A percentile compares a stretch with the other conserved stretches of the same genome.
phyloP scores from a whole-genome alignment of 1,140 invertebrate species.

The Battus philenor region DNA sequence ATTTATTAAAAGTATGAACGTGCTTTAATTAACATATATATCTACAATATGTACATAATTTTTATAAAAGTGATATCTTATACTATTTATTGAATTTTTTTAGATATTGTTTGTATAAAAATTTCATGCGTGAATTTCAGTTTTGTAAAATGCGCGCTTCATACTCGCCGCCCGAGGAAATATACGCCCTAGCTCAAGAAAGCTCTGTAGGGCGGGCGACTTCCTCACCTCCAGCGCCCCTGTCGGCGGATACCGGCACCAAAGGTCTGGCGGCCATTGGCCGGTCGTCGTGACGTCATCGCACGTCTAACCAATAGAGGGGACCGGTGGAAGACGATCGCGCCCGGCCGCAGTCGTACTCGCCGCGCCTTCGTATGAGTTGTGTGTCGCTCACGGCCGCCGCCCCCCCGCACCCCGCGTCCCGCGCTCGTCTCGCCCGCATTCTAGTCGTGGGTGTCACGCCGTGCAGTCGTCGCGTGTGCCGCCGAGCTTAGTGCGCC shows the following conservation, averaged over 20 bases:
- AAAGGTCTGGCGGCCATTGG: conserved; percentile 45
- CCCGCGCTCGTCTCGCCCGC: conserved; percentile 59
- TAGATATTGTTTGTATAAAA: too few species aligned
- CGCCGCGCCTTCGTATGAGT: conserved; percentile 69
- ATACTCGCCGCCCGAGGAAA: conserved; percentile 57
- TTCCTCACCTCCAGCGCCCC: conserved; percentile 50
- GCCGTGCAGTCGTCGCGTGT: conserved; percentile 71
- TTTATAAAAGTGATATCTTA: too few species aligned
- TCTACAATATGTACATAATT: too few species aligned
- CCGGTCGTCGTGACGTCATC: conserved; percentile 55
- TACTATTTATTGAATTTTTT: too few species aligned
- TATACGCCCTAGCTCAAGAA: conserved; percentile 70
- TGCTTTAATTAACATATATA: too few species aligned
- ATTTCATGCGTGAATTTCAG: too few species aligned
- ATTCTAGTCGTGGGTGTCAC: conserved; percentile 74
- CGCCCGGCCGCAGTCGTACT: conserved; percentile 63
- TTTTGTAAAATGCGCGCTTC: too few species aligned
- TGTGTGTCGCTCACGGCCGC: conserved; percentile 51
- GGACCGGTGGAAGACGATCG: conserved; percentile 33
- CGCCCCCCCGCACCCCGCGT: conserved; percentile 49
- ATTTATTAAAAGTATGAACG: too few species aligned
- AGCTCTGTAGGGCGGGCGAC: conserved; percentile 70
- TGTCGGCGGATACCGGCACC: conserved; percentile 38
- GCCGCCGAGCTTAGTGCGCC: conserved; percentile 69
- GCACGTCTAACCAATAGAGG: conserved; percentile 52